Evolutionary conservation across 2,797 vertebrate genomes (phyloP), one percentile per base, ranked within the genome.

Genomic region (Passerculus sandwichensis): DNA sequence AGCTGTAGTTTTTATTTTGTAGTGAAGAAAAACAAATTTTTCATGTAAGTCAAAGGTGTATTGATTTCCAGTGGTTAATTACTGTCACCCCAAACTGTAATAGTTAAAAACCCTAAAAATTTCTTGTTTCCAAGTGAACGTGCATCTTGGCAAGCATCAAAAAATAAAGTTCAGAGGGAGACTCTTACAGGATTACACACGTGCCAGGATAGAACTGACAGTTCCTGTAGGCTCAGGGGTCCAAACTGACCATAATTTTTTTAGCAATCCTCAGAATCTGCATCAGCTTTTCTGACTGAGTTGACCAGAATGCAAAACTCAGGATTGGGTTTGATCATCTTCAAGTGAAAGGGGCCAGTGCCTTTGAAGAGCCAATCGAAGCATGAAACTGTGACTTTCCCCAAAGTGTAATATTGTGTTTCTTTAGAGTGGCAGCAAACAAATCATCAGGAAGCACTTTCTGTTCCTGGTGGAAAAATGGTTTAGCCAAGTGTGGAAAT

Each of bases 171-270:
- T 92, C 23, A 50, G 44, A 62, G 45, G 32, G 66, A 56, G n/a
- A 10, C 25, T 64, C 25, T 51, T 62, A 27, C 1, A 18, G 23
- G 38, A 18, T 50, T 83, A 23, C 9, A 32, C 29, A 13, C 3
- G 0, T 51, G 36, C 1, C 4, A 14, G 29, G 13, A 12, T 10
- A 70, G 51, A 50, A 21, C 1, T 64, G 32, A 15, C 29, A 17
- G 10, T 57, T 92, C 59, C 51, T 70, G 13, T 65, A 62, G 36
- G 50, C 19, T 67, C 16, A 57, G 57, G 40, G 12, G 12, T 60
- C 30, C 30, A 34, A 56, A 59, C 15, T 50, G 10, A 8, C 30
- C 6, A 2, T 26, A 14, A 3, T 71, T 69, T 57, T 74, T 61
- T 53, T 73, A 21, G 30, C 29, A 36, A 5, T 51, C 11, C 26